A percentile compares a stretch with the other conserved stretches of the same genome.
Conservation (phyloP, 1,140 invertebrate species). For the Cyclina sinensis region DNA sequence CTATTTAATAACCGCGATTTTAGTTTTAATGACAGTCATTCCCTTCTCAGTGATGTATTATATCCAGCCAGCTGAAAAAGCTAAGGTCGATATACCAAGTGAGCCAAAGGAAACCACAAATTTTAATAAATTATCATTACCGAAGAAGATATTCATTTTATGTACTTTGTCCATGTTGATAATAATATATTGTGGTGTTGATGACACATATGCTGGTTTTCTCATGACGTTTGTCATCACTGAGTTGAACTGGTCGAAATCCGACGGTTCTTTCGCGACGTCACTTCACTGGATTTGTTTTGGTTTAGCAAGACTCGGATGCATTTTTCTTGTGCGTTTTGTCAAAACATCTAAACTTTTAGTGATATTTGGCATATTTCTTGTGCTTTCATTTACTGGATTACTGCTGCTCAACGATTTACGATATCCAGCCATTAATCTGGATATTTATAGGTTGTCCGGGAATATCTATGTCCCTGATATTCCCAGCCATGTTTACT, state of each 20-base stretch:
- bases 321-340: slow-evolving; percentile 70
- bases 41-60: slow-evolving; percentile 69
- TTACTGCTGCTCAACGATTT: slow-evolving; percentile 68
- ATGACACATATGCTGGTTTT: slow-evolving; percentile 73
- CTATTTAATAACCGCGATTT: slow-evolving; percentile 65
- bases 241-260: slow-evolving; percentile 73
- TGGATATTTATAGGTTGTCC: slow-evolving; percentile 72
- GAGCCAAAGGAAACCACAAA: slow-evolving; percentile 7
- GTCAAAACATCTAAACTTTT: slow-evolving; percentile 68
- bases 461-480: slow-evolving; percentile 72
- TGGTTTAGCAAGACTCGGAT: slow-evolving; percentile 69
- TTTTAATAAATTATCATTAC: slow-evolving; percentile 35
- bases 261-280: slow-evolving; percentile 72
- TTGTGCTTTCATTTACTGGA: slow-evolving; percentile 67
- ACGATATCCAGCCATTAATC: slow-evolving; percentile 57
- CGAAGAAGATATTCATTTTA: slow-evolving; percentile 53
- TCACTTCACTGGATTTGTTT: slow-evolving; percentile 75
- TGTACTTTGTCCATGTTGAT: slow-evolving; percentile 66
- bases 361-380: slow-evolving; percentile 55
- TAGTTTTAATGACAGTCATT: slow-evolving; percentile 62
- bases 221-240: slow-evolving; percentile 71
- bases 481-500: slow-evolving; percentile 74
- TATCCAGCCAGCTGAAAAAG: background rate
- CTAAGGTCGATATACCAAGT: background rate
- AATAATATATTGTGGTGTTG: slow-evolving; percentile 67